Percentiles rank a stretch among this genome's conserved stretches.
phyloP scores from a whole-genome alignment of 2,113 vertebrate species.

The Cheirogaleus medius region DNA sequence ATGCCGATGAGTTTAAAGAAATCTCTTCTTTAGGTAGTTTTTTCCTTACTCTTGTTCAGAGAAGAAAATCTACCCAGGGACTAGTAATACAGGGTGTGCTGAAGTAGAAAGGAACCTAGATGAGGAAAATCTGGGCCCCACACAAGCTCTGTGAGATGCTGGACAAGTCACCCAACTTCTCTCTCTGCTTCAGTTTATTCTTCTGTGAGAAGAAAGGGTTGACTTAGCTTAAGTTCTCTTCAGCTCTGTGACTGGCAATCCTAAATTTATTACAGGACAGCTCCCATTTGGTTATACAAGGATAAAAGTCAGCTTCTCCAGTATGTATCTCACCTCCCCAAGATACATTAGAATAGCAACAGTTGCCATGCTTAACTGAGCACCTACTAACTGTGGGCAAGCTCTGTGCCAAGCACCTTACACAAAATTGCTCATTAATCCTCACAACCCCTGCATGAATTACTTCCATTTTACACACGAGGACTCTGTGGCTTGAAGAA shows the following conservation, averaged over 20 bases:
- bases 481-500: not conserved
- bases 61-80: not conserved
- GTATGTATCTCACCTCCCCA: not conserved
- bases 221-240: not conserved
- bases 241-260: not conserved
- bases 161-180: not conserved
- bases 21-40: not conserved
- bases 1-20: not conserved
- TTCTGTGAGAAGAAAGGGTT: not conserved
- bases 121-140: not conserved
- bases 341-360: not conserved
- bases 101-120: not conserved
- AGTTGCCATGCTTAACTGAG: not conserved
- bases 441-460: not conserved
- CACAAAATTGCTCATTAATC: not conserved
- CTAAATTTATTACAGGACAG: not conserved
- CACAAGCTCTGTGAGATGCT: not conserved
- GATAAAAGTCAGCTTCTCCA: not conserved
- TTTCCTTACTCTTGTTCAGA: not conserved
- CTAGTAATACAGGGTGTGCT: not conserved
- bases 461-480: not conserved
- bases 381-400: not conserved
- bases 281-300: not conserved
- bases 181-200: not conserved
- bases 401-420: not conserved